A percentile compares a stretch with the other conserved stretches of the same genome.
Conservation (phyloP, 2,797 vertebrate genomes). For the Glossophaga mutica region DNA sequence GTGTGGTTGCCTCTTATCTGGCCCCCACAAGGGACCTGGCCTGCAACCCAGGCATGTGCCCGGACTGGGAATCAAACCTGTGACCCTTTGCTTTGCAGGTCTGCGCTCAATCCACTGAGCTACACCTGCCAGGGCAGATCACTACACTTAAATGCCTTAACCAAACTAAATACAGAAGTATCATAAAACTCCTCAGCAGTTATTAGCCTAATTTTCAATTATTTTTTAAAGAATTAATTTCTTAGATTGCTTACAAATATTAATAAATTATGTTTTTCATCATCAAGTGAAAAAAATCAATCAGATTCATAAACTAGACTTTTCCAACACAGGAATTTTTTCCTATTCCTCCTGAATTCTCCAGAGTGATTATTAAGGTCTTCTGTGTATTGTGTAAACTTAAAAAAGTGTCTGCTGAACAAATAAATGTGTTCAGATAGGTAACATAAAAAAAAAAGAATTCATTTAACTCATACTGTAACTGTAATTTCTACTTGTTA, state of each 20-base stretch:
- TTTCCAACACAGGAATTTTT: neutral
- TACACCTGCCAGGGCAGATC: neutral
- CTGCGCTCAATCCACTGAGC: too few relatives aligned
- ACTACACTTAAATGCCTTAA: neutral
- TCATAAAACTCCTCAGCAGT: neutral
- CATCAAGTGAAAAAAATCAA: neutral
- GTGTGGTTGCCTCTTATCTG: too few relatives aligned
- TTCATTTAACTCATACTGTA: neutral
- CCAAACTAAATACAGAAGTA: neutral
- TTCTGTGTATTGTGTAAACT: neutral
- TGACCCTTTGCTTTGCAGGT: too few relatives aligned
- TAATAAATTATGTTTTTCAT: slow-evolving; percentile 25
- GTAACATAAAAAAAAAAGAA: neutral
- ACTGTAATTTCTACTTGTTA: neutral
- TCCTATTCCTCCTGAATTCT: neutral
- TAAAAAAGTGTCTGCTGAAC: neutral
- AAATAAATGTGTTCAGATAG: neutral
- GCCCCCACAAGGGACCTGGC: too few relatives aligned
- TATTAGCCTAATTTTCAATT: neutral
- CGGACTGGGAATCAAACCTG: too few relatives aligned
- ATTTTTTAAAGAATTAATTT: neutral
- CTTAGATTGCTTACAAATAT: neutral
- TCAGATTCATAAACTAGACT: neutral
- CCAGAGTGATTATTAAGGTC: neutral
- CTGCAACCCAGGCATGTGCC: too few relatives aligned